Evolutionary conservation across 2,797 vertebrate genomes (phyloP).

Genomic region (Smutsia gigantea): DNA sequence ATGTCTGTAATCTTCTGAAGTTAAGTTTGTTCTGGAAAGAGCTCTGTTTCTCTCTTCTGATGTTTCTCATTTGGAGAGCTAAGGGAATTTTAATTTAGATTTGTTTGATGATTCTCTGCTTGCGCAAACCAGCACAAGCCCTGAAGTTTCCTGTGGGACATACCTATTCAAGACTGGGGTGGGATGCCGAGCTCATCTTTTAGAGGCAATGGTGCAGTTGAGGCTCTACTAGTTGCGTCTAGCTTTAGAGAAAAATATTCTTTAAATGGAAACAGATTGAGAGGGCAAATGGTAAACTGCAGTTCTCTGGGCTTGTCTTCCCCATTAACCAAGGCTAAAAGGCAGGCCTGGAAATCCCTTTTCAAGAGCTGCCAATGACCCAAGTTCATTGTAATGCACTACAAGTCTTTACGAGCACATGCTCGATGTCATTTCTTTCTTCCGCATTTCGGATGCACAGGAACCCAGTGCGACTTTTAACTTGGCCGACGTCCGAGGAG

Average conservation of each 20-base stretch:
- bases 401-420: conserved; percentile 61
- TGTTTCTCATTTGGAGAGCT: not conserved
- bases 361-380: conserved; percentile 58
- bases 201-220: not conserved
- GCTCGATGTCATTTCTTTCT: conserved; percentile 16
- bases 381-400: conserved; percentile 36
- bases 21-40: not conserved
- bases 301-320: not conserved
- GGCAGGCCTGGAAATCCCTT: conserved; percentile 66
- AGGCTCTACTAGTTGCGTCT: not conserved
- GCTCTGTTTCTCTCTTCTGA: not conserved
- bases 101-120: not conserved
- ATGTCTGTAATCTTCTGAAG: not conserved
- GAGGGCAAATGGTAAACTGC: not conserved
- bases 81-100: conserved; percentile 8
- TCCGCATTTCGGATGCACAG: conserved; percentile 69
- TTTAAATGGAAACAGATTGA: conserved; percentile 66
- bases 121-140: not conserved
- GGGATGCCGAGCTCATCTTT: not conserved
- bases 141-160: not conserved
- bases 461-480: conserved; percentile 64
- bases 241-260: conserved; percentile 24
- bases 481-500: conserved; percentile 61
- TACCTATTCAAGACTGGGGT: not conserved
- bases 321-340: conserved; percentile 34